Evolutionary conservation across 35 echinoderm and acorn worm species (phyloP).

Genomic region (Diadema setosum): DNA sequence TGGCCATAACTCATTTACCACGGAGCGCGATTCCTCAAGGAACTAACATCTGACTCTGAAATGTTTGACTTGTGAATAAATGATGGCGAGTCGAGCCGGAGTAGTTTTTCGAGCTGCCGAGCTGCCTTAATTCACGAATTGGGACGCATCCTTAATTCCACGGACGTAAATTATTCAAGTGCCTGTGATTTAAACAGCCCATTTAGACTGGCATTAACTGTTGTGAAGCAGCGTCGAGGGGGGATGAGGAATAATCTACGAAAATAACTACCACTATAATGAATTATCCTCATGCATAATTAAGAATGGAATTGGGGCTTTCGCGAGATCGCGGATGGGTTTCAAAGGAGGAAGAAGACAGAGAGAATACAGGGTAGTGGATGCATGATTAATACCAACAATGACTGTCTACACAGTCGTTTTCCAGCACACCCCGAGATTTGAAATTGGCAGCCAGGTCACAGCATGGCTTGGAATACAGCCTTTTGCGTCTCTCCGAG

Average conservation of each 20-base stretch:
- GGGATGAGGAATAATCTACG: not conserved
- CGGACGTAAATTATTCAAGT: not conserved
- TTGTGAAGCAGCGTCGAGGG: not conserved
- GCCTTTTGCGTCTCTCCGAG: too few species aligned
- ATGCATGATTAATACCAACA: too few species aligned
- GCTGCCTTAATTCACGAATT: not conserved
- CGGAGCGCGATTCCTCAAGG: not conserved
- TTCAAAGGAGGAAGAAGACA: too few species aligned
- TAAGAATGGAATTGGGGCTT: not conserved
- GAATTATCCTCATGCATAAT: not conserved
- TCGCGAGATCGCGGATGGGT: too few species aligned
- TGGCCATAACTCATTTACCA: slow-evolving; percentile 1
- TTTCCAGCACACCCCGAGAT: too few species aligned
- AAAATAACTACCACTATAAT: not conserved
- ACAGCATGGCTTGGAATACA: too few species aligned
- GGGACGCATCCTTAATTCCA: not conserved
- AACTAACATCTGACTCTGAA: slow-evolving; percentile 5
- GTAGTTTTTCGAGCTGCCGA: not conserved
- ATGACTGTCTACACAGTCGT: too few species aligned
- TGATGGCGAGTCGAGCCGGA: not conserved
- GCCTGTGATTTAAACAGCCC: slow-evolving; percentile 10
- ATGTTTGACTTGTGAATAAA: slow-evolving; percentile 15
- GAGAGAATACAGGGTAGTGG: too few species aligned
- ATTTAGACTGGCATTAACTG: not conserved
- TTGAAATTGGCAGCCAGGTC: too few species aligned